Evolutionary conservation across 2,113 vertebrate species (phyloP).

Genomic region (Capreolus pygargus): DNA sequence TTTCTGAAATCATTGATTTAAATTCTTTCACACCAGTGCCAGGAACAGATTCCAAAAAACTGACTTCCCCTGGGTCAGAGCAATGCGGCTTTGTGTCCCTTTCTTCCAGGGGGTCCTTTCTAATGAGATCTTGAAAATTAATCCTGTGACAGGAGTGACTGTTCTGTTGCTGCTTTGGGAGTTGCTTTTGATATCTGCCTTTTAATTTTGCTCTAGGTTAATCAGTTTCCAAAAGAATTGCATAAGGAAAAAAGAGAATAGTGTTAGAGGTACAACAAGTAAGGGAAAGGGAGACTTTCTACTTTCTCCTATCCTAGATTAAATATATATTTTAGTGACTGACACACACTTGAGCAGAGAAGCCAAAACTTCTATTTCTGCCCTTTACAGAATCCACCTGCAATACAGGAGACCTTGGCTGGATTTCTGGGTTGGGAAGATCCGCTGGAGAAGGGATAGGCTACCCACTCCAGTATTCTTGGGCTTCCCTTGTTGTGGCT

Average conservation of each 20-base stretch:
- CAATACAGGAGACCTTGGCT: neutral
- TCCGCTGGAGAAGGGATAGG: neutral
- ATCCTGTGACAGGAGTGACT: neutral
- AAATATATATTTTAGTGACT: neutral
- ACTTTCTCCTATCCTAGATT: neutral
- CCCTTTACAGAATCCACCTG: neutral
- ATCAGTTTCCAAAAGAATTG: neutral
- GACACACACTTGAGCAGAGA: neutral
- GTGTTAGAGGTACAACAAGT: neutral
- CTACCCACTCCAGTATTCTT: neutral
- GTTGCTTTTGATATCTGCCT: constrained; percentile 11
- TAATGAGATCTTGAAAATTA: constrained; percentile 27
- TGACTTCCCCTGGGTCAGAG: neutral
- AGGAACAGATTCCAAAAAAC: constrained; percentile 20
- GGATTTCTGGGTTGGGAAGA: neutral
- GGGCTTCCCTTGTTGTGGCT: neutral
- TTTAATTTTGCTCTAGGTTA: neutral
- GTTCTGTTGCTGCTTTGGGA: constrained; percentile 5
- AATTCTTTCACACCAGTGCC: constrained; percentile 13
- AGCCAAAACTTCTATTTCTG: neutral
- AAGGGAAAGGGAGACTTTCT: neutral
- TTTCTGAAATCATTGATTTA: constrained; percentile 19
- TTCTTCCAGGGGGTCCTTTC: neutral
- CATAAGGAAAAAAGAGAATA: neutral
- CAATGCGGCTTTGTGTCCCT: constrained; percentile 40